phyloP scores from a whole-genome alignment of 2,888 invertebrate species.

The Ametastegia equiseti region DNA sequence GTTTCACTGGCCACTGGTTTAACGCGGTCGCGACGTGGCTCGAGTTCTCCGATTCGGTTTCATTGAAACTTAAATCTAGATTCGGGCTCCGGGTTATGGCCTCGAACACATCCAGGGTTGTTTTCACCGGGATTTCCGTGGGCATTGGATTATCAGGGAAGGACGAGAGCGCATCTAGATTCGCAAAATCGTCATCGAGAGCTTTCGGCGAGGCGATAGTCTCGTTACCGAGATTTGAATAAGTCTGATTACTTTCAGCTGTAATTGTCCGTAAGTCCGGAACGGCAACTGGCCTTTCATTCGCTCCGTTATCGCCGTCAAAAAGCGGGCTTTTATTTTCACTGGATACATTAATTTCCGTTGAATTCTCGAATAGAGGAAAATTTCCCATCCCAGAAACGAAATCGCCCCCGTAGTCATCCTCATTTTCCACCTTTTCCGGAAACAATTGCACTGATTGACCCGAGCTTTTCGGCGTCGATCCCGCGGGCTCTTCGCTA shows the following conservation, averaged over 20 bases:
- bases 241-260: not conserved
- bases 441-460: not conserved
- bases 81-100: not conserved
- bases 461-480: not conserved
- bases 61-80: constrained; percentile 4
- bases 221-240: not conserved
- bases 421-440: not conserved
- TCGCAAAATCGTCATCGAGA: not conserved
- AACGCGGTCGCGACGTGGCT: constrained; percentile 55
- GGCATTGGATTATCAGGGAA: not conserved
- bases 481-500: not conserved
- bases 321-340: not conserved
- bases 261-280: not conserved
- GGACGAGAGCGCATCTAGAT: not conserved
- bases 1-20: constrained; percentile 85
- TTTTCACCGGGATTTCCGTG: constrained; percentile 6
- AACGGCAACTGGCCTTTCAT: not conserved
- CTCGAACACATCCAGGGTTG: not conserved
- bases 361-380: not conserved
- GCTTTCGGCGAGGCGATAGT: not conserved
- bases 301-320: not conserved
- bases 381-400: not conserved
- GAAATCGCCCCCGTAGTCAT: too few relatives aligned
- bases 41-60: constrained; percentile 52
- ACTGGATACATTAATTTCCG: constrained; percentile 3